These are phyloP conservation scores for Hydrotaea diabolus DNA, from an alignment of 2,888 invertebrate genomes.

Conservation along the genomic window DNA sequence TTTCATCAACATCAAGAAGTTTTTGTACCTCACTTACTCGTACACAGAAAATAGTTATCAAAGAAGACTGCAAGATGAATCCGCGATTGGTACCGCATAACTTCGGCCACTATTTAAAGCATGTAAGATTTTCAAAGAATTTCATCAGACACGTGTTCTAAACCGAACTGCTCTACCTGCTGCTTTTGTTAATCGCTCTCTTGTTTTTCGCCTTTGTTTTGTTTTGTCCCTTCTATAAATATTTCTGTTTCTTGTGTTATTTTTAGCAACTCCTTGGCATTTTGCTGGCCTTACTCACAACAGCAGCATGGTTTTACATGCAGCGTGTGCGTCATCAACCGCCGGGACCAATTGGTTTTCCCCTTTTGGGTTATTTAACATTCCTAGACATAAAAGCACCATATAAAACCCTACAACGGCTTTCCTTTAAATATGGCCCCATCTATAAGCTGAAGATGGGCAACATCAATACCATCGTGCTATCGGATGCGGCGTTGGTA, in stretches of 20 bases:
- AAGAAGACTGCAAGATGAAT: too few species aligned
- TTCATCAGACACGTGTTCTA: slow-evolving; percentile 12
- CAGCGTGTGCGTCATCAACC: slow-evolving; percentile 76
- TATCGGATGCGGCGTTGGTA: slow-evolving; percentile 88
- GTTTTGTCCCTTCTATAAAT: not conserved
- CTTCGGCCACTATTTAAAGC: too few species aligned
- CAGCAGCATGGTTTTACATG: not conserved
- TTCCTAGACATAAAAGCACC: slow-evolving; percentile 87
- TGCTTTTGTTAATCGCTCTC: too few species aligned
- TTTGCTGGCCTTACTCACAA: slow-evolving; percentile 30
- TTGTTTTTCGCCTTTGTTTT: not conserved
- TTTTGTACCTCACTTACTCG: too few species aligned
- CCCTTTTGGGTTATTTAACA: slow-evolving; percentile 89
- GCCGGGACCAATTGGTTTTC: slow-evolving; percentile 89
- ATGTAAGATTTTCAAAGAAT: not conserved
- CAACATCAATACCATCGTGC: slow-evolving; percentile 87
- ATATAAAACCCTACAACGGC: slow-evolving; percentile 85
- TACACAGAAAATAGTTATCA: too few species aligned
- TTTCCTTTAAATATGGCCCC: slow-evolving; percentile 87
- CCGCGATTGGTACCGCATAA: too few species aligned
- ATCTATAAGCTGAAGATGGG: slow-evolving; percentile 90
- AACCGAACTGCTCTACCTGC: not conserved
- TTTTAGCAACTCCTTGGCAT: slow-evolving; percentile 47
- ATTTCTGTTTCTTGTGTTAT: not conserved
- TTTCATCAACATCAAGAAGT: too few species aligned